These are phyloP conservation scores for Arenaria interpres DNA, from an alignment of 2,113 vertebrate genomes.

Conservation along the genomic window DNA sequence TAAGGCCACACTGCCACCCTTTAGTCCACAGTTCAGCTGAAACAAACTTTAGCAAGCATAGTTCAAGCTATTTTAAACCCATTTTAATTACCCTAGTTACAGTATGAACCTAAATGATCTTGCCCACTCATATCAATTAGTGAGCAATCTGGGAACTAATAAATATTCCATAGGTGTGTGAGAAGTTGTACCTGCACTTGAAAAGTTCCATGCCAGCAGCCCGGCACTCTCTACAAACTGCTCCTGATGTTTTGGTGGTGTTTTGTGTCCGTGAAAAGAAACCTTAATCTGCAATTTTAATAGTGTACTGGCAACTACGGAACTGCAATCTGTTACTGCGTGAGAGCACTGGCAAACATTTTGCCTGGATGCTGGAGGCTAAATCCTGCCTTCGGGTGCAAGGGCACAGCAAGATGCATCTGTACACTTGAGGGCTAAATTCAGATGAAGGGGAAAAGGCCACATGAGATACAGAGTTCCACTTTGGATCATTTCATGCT, in stretches of 20 bases:
- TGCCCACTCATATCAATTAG: background rate
- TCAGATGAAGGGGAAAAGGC: conserved; percentile 38
- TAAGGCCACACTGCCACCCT: background rate
- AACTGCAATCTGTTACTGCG: background rate
- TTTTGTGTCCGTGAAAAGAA: background rate
- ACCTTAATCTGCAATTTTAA: background rate
- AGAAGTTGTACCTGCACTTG: background rate
- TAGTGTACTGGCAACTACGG: background rate
- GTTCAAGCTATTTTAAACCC: background rate
- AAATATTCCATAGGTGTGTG: background rate
- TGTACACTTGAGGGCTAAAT: background rate
- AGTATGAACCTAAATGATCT: background rate
- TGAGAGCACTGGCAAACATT: background rate
- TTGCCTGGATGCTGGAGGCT: background rate
- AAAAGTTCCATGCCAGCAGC: background rate
- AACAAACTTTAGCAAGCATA: background rate
- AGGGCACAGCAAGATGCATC: conserved; percentile 7
- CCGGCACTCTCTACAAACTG: background rate
- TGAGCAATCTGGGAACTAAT: background rate
- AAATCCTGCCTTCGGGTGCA: conserved; percentile 14
- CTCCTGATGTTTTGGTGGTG: background rate
- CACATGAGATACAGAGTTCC: background rate
- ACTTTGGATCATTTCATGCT: conserved; percentile 45
- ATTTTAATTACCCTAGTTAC: background rate
- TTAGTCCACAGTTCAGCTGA: background rate